Evolutionary conservation across 35 echinoderm and acorn worm genomes (phyloP).

Genomic region (Hemicentrotus pulcherrimus): DNA sequence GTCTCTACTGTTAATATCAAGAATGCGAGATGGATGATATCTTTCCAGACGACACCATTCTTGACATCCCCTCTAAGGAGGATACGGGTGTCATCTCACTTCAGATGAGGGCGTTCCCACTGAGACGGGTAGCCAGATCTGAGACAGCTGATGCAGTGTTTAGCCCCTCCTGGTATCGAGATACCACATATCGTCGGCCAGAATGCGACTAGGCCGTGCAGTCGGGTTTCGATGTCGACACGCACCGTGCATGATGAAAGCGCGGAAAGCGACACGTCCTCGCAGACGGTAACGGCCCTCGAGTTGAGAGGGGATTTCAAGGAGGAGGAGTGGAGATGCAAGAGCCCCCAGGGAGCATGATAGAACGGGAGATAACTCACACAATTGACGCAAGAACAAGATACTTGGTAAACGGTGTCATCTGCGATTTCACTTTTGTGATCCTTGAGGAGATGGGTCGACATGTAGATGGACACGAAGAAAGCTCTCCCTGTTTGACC

Average conservation of each 20-base stretch:
- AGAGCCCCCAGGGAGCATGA: not conserved
- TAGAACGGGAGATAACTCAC: not conserved
- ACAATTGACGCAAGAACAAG: not conserved
- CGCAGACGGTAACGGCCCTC: not conserved
- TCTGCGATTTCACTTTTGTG: slow-evolving; percentile 32
- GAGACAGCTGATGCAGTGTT: not conserved
- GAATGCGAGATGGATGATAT: not conserved
- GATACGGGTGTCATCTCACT: not conserved
- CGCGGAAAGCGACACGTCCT: not conserved
- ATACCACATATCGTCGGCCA: not conserved
- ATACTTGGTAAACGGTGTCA: slow-evolving; percentile 22
- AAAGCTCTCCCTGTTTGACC: not conserved
- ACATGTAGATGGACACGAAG: not conserved
- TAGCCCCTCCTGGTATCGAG: not conserved
- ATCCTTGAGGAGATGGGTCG: not conserved
- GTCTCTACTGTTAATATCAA: not conserved
- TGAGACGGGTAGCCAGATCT: not conserved
- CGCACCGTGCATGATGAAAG: not conserved
- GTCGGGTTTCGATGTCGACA: not conserved
- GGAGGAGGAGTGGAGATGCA: not conserved
- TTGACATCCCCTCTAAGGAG: not conserved
- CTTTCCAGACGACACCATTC: not conserved
- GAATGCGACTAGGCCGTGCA: not conserved
- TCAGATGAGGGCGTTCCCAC: not conserved
- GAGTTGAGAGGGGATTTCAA: slow-evolving; percentile 5